Evolutionary conservation across 2,797 vertebrate species (phyloP).

Genomic region (Hydrophis major): DNA sequence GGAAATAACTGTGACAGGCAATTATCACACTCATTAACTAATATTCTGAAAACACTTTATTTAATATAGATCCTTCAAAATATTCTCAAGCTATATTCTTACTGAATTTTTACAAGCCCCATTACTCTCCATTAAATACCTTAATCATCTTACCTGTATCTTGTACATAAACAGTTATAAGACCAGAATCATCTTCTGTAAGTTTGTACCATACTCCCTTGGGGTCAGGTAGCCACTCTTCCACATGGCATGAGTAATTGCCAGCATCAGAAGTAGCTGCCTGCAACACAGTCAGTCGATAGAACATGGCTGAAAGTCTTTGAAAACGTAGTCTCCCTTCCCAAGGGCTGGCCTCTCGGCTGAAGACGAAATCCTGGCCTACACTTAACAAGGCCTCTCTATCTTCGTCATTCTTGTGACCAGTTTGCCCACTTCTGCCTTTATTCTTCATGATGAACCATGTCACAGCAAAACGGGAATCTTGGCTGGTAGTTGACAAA

Average conservation of each 20-base stretch:
- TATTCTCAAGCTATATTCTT: neutral
- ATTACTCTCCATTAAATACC: fast-evolving
- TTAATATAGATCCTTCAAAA: neutral
- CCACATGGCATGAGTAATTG: conserved; percentile 89
- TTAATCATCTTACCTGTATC: conserved; percentile 76
- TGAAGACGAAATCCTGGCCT: conserved; percentile 86
- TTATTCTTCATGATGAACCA: conserved; percentile 84
- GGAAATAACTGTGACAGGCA: neutral
- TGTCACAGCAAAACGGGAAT: conserved; percentile 91
- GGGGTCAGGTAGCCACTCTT: conserved; percentile 93
- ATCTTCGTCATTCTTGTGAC: conserved; percentile 56
- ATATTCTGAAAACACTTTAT: neutral
- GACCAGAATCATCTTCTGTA: conserved; percentile 86
- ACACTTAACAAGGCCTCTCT: conserved; percentile 81
- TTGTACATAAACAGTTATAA: conserved; percentile 81
- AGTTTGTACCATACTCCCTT: conserved; percentile 89
- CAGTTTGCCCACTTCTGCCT: conserved; percentile 46
- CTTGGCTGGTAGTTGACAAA: conserved; percentile 84
- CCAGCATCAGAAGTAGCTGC: conserved; percentile 79
- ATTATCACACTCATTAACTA: neutral
- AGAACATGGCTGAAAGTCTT: conserved; percentile 82
- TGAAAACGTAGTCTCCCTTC: conserved; percentile 88
- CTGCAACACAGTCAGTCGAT: conserved; percentile 87
- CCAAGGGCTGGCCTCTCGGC: conserved; percentile 69
- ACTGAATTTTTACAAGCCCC: neutral